phyloP scores from a whole-genome alignment of 2,113 vertebrate genomes.

The Anhinga anhinga region DNA sequence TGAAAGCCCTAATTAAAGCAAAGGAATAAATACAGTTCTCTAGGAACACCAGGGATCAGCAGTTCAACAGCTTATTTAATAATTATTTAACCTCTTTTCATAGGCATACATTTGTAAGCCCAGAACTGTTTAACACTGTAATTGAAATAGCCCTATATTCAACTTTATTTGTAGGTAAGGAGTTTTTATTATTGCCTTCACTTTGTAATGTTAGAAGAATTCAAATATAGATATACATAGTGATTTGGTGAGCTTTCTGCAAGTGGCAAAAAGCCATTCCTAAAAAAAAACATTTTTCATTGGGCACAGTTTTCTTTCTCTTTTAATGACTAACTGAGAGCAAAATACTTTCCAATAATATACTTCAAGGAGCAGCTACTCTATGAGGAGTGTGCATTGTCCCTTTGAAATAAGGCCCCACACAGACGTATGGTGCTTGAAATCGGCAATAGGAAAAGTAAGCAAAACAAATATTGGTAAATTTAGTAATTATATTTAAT shows the following conservation, averaged over 20 bases:
- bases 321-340: background rate
- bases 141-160: background rate
- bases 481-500: background rate
- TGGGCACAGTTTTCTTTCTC: background rate
- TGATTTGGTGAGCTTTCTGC: background rate
- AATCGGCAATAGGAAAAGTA: background rate
- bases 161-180: background rate
- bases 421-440: background rate
- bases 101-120: background rate
- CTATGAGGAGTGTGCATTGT: background rate
- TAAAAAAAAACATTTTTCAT: background rate
- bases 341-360: background rate
- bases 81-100: background rate
- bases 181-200: background rate
- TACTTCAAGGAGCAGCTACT: background rate
- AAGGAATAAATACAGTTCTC: background rate
- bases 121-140: background rate
- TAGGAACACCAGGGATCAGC: background rate
- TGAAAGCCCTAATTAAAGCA: background rate
- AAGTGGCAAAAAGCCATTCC: background rate
- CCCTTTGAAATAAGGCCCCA: background rate
- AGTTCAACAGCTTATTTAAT: background rate
- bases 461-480: background rate
- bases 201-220: background rate
- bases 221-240: background rate